Percentiles rank a stretch among this genome's conserved stretches.
Conservation (phyloP, 2,113 vertebrate species). For the Ammodytes marinus region DNA sequence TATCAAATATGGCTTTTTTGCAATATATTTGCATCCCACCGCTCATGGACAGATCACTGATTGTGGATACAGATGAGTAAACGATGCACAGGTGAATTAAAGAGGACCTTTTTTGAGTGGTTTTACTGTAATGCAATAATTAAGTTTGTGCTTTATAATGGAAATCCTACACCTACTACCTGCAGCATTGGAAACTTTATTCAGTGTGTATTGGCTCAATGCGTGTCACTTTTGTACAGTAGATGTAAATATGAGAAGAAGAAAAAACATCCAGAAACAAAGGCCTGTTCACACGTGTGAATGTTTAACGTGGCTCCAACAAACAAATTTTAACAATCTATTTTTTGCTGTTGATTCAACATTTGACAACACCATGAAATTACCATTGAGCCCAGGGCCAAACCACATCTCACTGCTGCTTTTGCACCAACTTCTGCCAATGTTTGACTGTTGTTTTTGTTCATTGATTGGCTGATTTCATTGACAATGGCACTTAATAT, state of each 20-base stretch:
- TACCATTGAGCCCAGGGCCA: constrained; percentile 63
- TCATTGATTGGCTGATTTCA: constrained; percentile 52
- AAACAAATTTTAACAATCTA: constrained; percentile 31
- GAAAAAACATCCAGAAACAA: constrained; percentile 40
- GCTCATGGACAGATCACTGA: neutral
- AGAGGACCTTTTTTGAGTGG: neutral
- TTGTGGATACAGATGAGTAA: neutral
- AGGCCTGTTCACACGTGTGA: constrained; percentile 35
- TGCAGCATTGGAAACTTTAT: constrained; percentile 44
- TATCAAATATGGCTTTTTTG: neutral
- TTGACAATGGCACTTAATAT: constrained; percentile 65
- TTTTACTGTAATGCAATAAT: constrained; percentile 48
- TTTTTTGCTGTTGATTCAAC: constrained; percentile 30
- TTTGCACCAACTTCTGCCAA: constrained; percentile 66
- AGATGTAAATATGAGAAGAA: constrained; percentile 71
- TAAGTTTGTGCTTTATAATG: constrained; percentile 23
- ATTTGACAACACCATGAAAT: constrained; percentile 26
- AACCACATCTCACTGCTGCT: constrained; percentile 64
- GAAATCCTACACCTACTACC: constrained; percentile 73
- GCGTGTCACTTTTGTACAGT: constrained; percentile 66
- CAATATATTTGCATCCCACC: neutral
- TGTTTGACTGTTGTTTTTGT: constrained; percentile 36
- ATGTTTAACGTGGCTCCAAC: constrained; percentile 35
- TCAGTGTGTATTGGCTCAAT: constrained; percentile 45
- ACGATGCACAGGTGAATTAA: neutral